phyloP scores from a whole-genome alignment of 2,113 vertebrate genomes.

The Spea multiplicata region DNA sequence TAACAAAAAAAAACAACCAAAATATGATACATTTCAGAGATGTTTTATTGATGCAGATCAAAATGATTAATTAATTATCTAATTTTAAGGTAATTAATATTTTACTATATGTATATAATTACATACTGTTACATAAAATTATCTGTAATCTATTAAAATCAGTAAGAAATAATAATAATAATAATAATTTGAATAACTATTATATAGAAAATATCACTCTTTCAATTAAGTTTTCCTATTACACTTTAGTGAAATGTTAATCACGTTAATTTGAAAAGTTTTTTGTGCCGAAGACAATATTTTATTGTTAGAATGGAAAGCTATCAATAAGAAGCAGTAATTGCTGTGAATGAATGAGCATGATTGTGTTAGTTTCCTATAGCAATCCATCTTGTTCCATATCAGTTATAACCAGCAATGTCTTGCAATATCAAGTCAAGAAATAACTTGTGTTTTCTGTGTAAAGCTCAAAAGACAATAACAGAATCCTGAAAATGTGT shows the following conservation, averaged over 20 bases:
- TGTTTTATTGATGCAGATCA: too few species aligned
- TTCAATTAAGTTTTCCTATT: conserved; percentile 60
- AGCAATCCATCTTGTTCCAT: conserved; percentile 57
- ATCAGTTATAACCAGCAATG: conserved; percentile 60
- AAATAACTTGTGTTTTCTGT: conserved; percentile 59
- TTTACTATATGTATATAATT: too few species aligned
- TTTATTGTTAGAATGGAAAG: conserved; percentile 69
- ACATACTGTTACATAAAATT: too few species aligned
- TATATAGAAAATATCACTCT: conserved; percentile 48
- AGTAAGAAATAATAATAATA: too few species aligned
- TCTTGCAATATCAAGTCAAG: conserved; percentile 60
- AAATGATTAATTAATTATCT: too few species aligned
- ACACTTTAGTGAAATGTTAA: conserved; percentile 72
- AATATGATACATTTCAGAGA: not conserved
- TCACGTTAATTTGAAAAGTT: conserved; percentile 74
- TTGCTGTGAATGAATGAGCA: conserved; percentile 67
- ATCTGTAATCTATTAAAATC: too few species aligned
- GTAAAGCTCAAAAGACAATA: conserved; percentile 54
- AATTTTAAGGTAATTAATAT: too few species aligned
- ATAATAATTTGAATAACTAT: too few species aligned
- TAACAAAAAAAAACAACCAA: not conserved
- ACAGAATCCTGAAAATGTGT: conserved; percentile 55
- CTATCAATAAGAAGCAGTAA: conserved; percentile 79
- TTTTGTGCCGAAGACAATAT: conserved; percentile 74
- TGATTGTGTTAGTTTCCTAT: conserved; percentile 60